Base-by-base conservation (phyloP, 2,797 vertebrate genomes). In the Eidolon dupreanum region DNA sequence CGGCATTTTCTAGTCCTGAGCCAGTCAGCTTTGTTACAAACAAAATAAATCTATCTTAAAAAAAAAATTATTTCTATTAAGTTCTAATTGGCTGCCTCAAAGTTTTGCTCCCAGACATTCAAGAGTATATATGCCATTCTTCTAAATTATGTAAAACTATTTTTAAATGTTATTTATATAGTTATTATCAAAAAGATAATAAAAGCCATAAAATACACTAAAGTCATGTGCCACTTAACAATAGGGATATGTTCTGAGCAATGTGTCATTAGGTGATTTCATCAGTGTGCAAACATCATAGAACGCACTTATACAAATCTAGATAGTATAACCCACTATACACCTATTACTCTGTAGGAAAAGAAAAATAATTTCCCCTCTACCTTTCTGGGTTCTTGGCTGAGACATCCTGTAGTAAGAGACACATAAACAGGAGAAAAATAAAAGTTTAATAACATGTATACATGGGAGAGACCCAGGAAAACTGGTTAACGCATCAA, bases 21-120 rank as follows among this genome's bases (percentile, higher is more conserved):
- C 26, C 7, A 66, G 38, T 89, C 46, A 90, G 77, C 38, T 95
- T 83, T 88, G 16, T 65, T 91, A 59, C 36, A 10, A 81, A 26
- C 53, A 73, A 59, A 78, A 68, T 49, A 73, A 36, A 53, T 63
- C 28, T 90, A 70, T 83, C 93, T 95, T 46, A 81, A 94, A 92
- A 86, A 86, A 79, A 66, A 79, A 66, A 36, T 61, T 46, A 70
- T 51, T 93, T 84, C 82, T 91, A 89, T 20, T 84, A 92, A 83
- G 59, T 31, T 83, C 68, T 84, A 78, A 93, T 1, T 51, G 73
- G 26, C 74, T 90, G 46, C 22, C 66, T 88, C 92, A 63, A 89
- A 77, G 65, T 78, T 96, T 73, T 90, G 33, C 38, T 59, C 31
- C 24, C 57, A 82, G 68, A 24, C n/a, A 95, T 68, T 95, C 57